Base-by-base conservation (phyloP, 2,113 vertebrate species). In the Sylvietta virens region DNA sequence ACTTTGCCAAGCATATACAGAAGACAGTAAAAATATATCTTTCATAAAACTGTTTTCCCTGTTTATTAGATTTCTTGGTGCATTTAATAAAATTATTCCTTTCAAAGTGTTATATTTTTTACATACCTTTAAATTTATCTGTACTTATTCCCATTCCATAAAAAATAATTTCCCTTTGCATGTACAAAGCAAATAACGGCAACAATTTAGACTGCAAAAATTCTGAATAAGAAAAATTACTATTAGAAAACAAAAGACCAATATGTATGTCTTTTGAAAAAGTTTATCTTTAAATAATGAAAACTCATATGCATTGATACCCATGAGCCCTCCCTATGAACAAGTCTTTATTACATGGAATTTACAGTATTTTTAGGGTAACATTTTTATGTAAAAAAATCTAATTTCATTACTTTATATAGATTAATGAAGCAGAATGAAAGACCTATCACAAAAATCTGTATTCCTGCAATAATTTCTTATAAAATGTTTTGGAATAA, bases 81-180 rank as follows among this genome's bases (percentile, higher is more conserved):
- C 7, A 72, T 54, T 95, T 95, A 50, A 71, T 72, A 39, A 87
- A 97, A 61, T 66, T 39, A 80, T 44, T 88, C 1, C 3, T 94
- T 90, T 58, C 26, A 94, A 96, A 94, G 28, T 5, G 37, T 81
- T 69, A 67, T 31, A 61, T 81, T 91, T 97, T 57, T 90, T 23
- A 78, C 12, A 30, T 58, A 57, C 3, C 28, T 69, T 9, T 31
- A 15, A 50, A 65, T 37, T 35, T 64, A 64, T 51, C 15, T 67
- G 71, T 30, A 42, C 4, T 33, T 3, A 60, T 42, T 44, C 4
- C 16, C 27, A 53, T 44, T 53, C 35, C 58, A 71, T 56, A 15
- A 54, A 81, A 77, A 50, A 30, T 26, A 70, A 86, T 24, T 4
- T 45, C 6, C 4, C 5, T 76, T 71, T 57, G 10, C 7, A 48